Base-by-base conservation (phyloP, 2,113 vertebrate genomes). In the Toxotes chatareus region DNA sequence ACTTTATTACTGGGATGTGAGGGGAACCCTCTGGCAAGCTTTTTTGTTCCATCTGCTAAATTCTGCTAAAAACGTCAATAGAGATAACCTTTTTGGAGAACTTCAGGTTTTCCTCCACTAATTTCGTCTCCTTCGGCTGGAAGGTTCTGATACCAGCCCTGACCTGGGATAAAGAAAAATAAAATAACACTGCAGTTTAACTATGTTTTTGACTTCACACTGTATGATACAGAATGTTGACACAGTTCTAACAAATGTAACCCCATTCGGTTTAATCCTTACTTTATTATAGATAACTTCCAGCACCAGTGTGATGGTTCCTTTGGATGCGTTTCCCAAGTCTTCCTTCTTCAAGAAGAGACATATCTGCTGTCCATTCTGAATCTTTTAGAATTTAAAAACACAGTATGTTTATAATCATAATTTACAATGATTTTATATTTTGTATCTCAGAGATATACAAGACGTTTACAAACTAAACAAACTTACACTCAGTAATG, bases 221-320 rank as follows among this genome's bases (percentile, higher is more conserved):
- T 40, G 17, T 44, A 65, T 7, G 21, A 73, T 13, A 27, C 38
- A 32, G 19, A 57, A 36, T 19, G 2, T 49, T 34, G 62, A 44
- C 31, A 64, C 9, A 32, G 55, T 55, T 74, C 5, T 9, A 59
- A 77, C 1, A 68, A 82, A 42, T 13, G 47, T 42, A 12, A 69
- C 31, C 47, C 61, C 56, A 47, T 66, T 40, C 6, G 55, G 11
- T 57, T 36, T 47, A 42, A 72, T 74, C 91, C 96, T 97, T 95
- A 99, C 98, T 78, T 96, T 95, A 92, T 99, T 99, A 88, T 96
- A 99, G 31, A 99, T 94, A 56, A 99, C 91, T 7, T 97, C 96
- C 91, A 99, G 86, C 79, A 96, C 96, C 91, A 99, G 91, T 62
- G 97, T 96, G 93, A 99, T 94, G 36, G 92, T 95, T 92, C 98